phyloP scores from a whole-genome alignment of 2,797 vertebrate species.

The Emys orbicularis region DNA sequence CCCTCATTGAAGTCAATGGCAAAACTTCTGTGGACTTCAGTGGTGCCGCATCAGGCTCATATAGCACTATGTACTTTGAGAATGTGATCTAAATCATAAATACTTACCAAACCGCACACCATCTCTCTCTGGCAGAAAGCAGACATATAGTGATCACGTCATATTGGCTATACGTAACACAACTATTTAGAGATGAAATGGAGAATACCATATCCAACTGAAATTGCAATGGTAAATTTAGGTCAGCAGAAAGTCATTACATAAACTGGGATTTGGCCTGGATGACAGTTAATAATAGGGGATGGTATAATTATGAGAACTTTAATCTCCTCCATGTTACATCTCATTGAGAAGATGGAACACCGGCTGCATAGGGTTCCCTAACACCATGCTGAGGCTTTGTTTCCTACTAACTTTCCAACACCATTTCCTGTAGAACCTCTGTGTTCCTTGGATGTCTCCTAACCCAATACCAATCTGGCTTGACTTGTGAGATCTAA shows the following conservation, averaged over 20 bases:
- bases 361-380: background rate
- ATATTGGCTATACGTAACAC: background rate
- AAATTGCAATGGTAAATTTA: background rate
- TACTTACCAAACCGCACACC: slow-evolving; percentile 20
- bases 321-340: slow-evolving; percentile 4
- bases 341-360: slow-evolving; percentile 34
- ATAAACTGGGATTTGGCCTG: background rate
- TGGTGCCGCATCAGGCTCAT: background rate
- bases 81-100: background rate
- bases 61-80: background rate
- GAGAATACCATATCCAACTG: slow-evolving; percentile 15
- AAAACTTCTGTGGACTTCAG: background rate
- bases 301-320: slow-evolving; percentile 12
- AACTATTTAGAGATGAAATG: slow-evolving; percentile 31
- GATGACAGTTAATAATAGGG: background rate
- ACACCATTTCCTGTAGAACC: slow-evolving; percentile 27
- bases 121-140: background rate
- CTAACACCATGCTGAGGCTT: background rate
- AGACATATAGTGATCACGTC: slow-evolving; percentile 20
- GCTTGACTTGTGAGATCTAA: slow-evolving; percentile 47
- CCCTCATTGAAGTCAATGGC: slow-evolving; percentile 3
- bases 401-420: slow-evolving; percentile 45
- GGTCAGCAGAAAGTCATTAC: slow-evolving; percentile 20
- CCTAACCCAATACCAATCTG: background rate
- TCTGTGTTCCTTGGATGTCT: slow-evolving; percentile 16